These are phyloP conservation scores for Biston stratarius DNA, from an alignment of 2,888 invertebrate species.

Conservation along the genomic window DNA sequence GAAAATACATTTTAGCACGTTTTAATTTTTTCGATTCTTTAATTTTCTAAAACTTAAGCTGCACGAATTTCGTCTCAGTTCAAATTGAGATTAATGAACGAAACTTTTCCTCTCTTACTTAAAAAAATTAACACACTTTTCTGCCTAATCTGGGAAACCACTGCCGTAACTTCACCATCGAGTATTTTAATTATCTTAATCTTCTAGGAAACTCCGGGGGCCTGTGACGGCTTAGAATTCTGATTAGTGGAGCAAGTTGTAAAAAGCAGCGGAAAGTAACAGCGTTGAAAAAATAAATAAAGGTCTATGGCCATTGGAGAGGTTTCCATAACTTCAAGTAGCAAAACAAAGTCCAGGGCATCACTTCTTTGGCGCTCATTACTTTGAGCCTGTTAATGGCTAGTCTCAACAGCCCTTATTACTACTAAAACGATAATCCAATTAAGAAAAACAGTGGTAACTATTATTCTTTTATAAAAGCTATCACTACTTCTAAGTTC, in stretches of 20 bases:
- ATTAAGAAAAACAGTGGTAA: too few species aligned
- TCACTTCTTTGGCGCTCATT: too few species aligned
- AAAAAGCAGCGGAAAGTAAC: conserved; percentile 2
- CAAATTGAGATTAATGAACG: conserved; percentile 36
- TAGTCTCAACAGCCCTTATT: too few species aligned
- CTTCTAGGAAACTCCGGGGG: conserved; percentile 57
- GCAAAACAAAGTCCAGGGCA: too few species aligned
- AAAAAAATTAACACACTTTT: conserved; percentile 35
- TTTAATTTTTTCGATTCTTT: conserved; percentile 9
- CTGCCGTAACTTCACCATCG: conserved; percentile 59
- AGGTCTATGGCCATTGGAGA: too few species aligned
- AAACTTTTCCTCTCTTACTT: conserved; percentile 34
- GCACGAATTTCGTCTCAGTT: conserved; percentile 12
- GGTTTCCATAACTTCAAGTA: too few species aligned
- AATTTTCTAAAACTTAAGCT: conserved; percentile 1
- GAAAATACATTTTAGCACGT: not conserved
- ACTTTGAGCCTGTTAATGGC: too few species aligned
- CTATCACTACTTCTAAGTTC: too few species aligned
- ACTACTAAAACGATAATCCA: too few species aligned
- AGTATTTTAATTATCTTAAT: conserved; percentile 75
- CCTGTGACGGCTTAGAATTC: conserved; percentile 56
- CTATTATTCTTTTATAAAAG: too few species aligned
- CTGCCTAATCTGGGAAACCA: conserved; percentile 48
- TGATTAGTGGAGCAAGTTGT: conserved; percentile 47
- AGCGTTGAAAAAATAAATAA: too few species aligned